Conservation (phyloP, 2,797 vertebrate species). For the Mionectes olivaceus region DNA sequence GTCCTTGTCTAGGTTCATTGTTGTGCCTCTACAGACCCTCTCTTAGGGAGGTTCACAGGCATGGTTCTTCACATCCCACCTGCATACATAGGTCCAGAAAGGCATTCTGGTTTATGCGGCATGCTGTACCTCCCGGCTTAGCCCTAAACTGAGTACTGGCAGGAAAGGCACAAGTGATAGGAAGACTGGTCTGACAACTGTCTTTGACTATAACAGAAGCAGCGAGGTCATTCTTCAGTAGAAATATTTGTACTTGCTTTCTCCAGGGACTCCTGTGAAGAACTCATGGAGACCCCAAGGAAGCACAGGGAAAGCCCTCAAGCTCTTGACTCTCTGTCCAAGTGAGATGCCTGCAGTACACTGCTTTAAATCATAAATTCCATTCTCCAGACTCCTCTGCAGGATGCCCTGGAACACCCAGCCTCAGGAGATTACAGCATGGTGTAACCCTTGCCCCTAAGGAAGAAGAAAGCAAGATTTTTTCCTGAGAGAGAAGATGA, state of each 20-base stretch:
- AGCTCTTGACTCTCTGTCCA: not conserved
- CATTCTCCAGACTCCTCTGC: not conserved
- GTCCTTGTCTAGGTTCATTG: not conserved
- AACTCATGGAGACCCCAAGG: not conserved
- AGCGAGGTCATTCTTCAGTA: not conserved
- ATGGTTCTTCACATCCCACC: not conserved
- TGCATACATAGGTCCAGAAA: not conserved
- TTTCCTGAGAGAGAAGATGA: not conserved
- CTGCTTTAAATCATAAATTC: not conserved
- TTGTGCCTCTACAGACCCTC: not conserved
- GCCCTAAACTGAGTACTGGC: not conserved
- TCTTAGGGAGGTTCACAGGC: not conserved
- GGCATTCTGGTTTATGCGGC: not conserved
- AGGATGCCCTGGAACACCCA: not conserved
- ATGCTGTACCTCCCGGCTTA: not conserved
- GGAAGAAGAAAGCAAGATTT: not conserved
- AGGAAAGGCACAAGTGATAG: not conserved
- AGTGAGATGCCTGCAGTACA: not conserved
- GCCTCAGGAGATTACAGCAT: not conserved
- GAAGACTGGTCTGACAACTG: not conserved
- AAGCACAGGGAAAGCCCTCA: not conserved
- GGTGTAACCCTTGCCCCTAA: not conserved
- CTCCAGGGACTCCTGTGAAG: not conserved
- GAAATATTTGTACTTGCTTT: not conserved
- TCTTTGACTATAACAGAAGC: not conserved